These are phyloP conservation scores for Metopolophium dirhodum DNA, from an alignment of 1,140 invertebrate species.

Conservation along the genomic window DNA sequence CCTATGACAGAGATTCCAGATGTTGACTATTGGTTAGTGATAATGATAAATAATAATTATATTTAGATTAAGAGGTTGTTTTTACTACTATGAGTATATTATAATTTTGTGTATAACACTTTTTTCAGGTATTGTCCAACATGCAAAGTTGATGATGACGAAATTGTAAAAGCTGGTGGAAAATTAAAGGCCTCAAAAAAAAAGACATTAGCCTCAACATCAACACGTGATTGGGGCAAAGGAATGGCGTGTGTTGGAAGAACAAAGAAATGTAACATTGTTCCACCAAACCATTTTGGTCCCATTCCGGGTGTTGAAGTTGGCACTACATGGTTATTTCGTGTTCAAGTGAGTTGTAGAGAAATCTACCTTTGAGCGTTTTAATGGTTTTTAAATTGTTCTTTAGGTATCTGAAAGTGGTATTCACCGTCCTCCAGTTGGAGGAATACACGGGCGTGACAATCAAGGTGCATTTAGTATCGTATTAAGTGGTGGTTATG, in stretches of 20 bases:
- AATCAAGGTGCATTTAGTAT: conserved; percentile 83
- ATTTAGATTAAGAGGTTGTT: background rate
- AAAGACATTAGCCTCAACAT: conserved; percentile 64
- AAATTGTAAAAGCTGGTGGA: conserved; percentile 79
- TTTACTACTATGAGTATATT: background rate
- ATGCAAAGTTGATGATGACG: conserved; percentile 78
- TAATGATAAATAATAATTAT: too few relatives aligned
- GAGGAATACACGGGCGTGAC: conserved; percentile 83
- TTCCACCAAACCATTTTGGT: conserved; percentile 80
- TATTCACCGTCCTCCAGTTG: conserved; percentile 81
- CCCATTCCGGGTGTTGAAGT: conserved; percentile 86
- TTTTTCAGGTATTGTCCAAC: conserved; percentile 75
- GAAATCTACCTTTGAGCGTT: background rate
- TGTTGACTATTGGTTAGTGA: conserved; percentile 71
- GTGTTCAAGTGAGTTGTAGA: conserved; percentile 77
- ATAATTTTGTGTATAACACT: background rate
- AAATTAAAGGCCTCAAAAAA: conserved; percentile 74
- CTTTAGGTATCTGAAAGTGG: conserved; percentile 79
- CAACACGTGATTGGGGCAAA: conserved; percentile 77
- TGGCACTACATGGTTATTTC: conserved; percentile 82
- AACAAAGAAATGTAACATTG: conserved; percentile 72
- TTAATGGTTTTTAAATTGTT: too few relatives aligned
- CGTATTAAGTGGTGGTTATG: conserved; percentile 85
- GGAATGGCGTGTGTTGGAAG: conserved; percentile 85
- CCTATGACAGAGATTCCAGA: conserved; percentile 70